Conservation (phyloP, 2,797 vertebrate species). For the Rhinichthys osculus region DNA sequence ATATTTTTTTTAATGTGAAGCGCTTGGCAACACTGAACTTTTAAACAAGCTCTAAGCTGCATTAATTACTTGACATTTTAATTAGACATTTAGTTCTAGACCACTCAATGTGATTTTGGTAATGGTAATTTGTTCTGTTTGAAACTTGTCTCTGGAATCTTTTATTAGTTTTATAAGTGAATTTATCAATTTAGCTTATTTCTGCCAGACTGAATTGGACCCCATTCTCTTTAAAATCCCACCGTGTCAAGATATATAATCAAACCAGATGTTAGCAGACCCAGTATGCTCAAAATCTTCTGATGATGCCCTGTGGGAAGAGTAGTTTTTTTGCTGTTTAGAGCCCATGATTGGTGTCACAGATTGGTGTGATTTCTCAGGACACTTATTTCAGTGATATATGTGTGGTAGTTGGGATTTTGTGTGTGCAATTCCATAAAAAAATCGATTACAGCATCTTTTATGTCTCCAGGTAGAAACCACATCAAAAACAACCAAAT, state of each 20-base stretch:
- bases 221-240: not conserved
- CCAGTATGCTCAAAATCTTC: not conserved
- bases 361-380: conserved; percentile 23
- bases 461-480: conserved; percentile 2
- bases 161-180: not conserved
- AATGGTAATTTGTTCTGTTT: conserved; percentile 18
- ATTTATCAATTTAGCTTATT: not conserved
- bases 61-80: conserved; percentile 17
- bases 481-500: conserved; percentile 16
- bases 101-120: conserved; percentile 1
- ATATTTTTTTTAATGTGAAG: not conserved
- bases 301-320: not conserved
- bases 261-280: not conserved
- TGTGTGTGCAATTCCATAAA: conserved; percentile 1
- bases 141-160: not conserved
- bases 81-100: conserved; percentile 4
- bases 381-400: conserved; percentile 9
- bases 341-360: not conserved
- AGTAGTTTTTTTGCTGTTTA: not conserved
- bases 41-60: not conserved
- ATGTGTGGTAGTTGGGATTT: not conserved
- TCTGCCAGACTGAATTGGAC: not conserved
- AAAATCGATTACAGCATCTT: not conserved
- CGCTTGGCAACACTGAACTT: not conserved
- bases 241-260: not conserved